Evolutionary conservation across 2,888 invertebrate species (phyloP), one percentile per base, ranked within the genome.

Genomic region (Invenusta paracnida): DNA sequence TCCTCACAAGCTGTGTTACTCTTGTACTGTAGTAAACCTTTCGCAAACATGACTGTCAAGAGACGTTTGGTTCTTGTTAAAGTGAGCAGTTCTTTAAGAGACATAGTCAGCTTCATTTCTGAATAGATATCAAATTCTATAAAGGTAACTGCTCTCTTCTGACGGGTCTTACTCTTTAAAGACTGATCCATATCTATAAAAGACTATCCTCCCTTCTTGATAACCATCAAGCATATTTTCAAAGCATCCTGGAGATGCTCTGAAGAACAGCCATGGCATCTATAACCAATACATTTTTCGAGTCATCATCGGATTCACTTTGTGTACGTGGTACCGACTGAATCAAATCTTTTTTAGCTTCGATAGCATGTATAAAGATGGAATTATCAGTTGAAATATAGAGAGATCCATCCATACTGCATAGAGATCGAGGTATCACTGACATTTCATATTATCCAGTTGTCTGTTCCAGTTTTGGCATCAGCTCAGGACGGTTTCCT

Each of bases 231-330:
- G 5, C 48, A 48, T 48, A 17, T 11, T 11, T 48, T 5, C 48
- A 48, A 48, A 5, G 82, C 82, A 25, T 67, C 1, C 31, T 87
- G 25, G 25, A 86, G 85, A 81, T 82, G 25, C 85, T 82, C 29
- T 86, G 86, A n/a, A 86, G 83, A 25, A 86, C 86, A 29, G 82
- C 86, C 86, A 86, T 85, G 29, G 82, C 86, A 67, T 86, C 85
- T 85, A 86, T 66, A 48, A 85, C 85, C 0, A 86, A 30, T 48
- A 84, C 66, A n/a, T 83, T 31, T 73, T n/a, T n/a, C n/a, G n/a
- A n/a, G n/a, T n/a, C n/a, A n/a, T n/a, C n/a, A n/a, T n/a, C n/a
- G n/a, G n/a, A n/a, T n/a, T n/a, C n/a, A n/a, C n/a, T n/a, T n/a
- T n/a, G n/a, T n/a, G n/a, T n/a, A n/a, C n/a, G n/a, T n/a, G n/a